A percentile compares a stretch with the other conserved stretches of the same genome.
phyloP scores from a whole-genome alignment of 2,888 invertebrate species.

The Megalurothrips usitatus region DNA sequence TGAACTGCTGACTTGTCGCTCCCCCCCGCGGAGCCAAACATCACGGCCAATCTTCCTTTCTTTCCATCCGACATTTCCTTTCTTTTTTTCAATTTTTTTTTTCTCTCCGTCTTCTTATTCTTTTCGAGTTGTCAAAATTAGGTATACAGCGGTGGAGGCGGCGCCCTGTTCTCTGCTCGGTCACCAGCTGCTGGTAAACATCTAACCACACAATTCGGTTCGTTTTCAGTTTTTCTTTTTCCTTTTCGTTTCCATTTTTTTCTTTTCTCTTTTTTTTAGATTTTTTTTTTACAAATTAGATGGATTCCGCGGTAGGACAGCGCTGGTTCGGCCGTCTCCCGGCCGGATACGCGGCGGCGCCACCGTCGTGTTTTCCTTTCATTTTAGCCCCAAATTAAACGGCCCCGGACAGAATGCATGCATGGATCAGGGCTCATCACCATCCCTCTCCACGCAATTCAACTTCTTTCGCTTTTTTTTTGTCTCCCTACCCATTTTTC shows the following conservation, averaged over 20 bases:
- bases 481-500: neutral
- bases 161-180: neutral
- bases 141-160: neutral
- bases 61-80: neutral
- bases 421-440: constrained; percentile 12
- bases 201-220: neutral
- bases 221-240: too few relatives aligned
- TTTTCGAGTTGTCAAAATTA: constrained; percentile 9
- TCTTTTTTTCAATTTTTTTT: too few relatives aligned
- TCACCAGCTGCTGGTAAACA: neutral
- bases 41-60: neutral
- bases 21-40: neutral
- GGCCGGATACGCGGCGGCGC: too few relatives aligned
- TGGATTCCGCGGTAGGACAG: too few relatives aligned
- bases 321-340: too few relatives aligned
- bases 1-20: neutral
- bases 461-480: neutral
- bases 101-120: neutral
- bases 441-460: constrained; percentile 12
- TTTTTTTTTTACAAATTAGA: too few relatives aligned
- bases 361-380: neutral
- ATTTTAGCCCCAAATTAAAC: constrained; percentile 10
- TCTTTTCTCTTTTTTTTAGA: too few relatives aligned
- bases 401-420: neutral
- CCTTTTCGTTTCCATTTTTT: too few relatives aligned